Evolutionary conservation across 2,113 vertebrate species (phyloP).

Genomic region (Melanocharis versteri): DNA sequence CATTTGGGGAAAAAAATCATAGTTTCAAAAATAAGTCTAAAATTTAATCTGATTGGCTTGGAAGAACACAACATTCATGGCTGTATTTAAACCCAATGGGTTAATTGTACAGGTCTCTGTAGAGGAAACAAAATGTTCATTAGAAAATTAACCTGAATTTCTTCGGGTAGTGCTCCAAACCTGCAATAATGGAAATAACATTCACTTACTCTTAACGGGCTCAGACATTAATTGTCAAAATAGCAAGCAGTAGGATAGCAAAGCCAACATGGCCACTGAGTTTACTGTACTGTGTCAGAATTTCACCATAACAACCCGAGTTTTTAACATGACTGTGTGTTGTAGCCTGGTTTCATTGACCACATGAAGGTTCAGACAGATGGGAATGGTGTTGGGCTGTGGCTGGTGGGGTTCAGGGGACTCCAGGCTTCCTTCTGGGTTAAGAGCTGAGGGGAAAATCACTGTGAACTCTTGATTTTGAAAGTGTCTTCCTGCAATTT

Average conservation of each 20-base stretch:
- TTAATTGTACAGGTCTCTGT: background rate
- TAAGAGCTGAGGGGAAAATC: background rate
- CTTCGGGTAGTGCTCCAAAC: background rate
- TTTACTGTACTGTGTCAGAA: background rate
- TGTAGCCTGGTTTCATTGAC: background rate
- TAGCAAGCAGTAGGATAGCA: background rate
- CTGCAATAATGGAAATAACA: background rate
- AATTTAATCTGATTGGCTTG: background rate
- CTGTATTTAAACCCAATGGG: background rate
- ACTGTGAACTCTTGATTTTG: background rate
- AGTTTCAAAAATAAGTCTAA: background rate
- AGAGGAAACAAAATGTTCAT: background rate
- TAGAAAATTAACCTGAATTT: background rate
- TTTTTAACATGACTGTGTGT: background rate
- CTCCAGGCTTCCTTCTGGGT: background rate
- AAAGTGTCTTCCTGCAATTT: background rate
- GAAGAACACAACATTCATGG: background rate
- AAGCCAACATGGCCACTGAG: background rate
- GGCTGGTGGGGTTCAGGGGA: background rate
- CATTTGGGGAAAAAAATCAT: background rate
- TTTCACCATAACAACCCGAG: background rate
- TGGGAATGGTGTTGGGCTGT: background rate
- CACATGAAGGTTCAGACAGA: background rate
- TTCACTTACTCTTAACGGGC: background rate
- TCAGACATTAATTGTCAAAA: background rate